These are phyloP conservation scores for Aporrectodea caliginosa DNA, from an alignment of 1,140 invertebrate species.

Conservation along the genomic window DNA sequence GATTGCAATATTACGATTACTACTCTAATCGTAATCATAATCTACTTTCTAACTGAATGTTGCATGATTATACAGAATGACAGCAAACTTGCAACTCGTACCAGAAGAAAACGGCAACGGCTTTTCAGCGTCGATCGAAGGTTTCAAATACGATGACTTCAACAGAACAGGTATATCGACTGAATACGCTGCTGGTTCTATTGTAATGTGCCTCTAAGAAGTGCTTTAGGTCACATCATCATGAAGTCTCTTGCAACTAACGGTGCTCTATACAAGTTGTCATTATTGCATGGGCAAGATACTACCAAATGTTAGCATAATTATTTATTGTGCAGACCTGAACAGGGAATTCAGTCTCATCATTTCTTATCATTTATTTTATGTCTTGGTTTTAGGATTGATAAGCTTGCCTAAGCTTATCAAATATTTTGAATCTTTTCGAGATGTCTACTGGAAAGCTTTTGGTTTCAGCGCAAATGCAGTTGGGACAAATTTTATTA, in stretches of 20 bases:
- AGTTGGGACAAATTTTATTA: background rate
- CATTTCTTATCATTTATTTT: background rate
- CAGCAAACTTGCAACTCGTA: background rate
- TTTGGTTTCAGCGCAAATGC: background rate
- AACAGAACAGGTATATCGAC: background rate
- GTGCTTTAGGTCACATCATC: background rate
- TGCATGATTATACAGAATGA: background rate
- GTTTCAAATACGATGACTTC: background rate
- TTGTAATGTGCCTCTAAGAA: no score
- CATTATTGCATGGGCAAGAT: background rate
- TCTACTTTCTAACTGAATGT: background rate
- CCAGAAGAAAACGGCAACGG: background rate
- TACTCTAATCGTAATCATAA: background rate
- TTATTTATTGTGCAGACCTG: background rate
- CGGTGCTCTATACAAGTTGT: background rate
- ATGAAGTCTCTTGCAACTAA: background rate
- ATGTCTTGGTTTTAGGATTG: background rate
- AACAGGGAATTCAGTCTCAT: background rate
- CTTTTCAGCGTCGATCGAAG: background rate
- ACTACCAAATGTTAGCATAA: background rate
- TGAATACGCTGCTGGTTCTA: no score
- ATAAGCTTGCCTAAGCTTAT: background rate
- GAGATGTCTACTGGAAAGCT: background rate
- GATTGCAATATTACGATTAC: background rate
- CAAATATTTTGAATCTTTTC: background rate